A percentile compares a stretch with the other conserved stretches of the same genome.
These are phyloP conservation scores for Florisuga fusca DNA, from an alignment of 2,797 vertebrate genomes.

Conservation along the genomic window DNA sequence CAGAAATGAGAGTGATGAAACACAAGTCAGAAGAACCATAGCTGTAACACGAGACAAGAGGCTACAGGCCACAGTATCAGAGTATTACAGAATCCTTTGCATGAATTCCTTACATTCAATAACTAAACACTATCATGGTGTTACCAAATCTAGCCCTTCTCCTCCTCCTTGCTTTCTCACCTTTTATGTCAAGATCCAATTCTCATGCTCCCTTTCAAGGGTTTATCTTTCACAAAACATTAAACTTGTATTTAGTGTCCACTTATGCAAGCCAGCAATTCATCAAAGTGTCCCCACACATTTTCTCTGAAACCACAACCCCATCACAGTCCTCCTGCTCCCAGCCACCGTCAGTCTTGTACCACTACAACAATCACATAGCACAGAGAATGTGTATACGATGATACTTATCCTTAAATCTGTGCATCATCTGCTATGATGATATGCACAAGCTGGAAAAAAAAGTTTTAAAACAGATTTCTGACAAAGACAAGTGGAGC, in stretches of 20 bases:
- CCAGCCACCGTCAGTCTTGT: not conserved
- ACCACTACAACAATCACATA: not conserved
- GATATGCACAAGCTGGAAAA: not conserved
- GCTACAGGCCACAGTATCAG: not conserved
- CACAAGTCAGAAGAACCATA: not conserved
- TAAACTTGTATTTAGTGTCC: not conserved
- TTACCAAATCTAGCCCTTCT: too few species aligned
- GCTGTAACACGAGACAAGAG: not conserved
- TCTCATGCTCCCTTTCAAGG: not conserved
- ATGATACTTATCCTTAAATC: not conserved
- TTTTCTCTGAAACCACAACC: not conserved
- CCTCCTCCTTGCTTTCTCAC: not conserved
- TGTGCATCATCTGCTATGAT: not conserved
- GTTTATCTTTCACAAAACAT: not conserved
- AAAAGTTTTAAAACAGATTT: not conserved
- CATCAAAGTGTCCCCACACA: not conserved
- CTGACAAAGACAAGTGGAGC: not conserved
- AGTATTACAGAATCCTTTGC: not conserved
- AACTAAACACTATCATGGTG: accelerated
- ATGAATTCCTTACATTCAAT: not conserved
- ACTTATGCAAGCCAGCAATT: not conserved
- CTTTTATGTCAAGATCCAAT: not conserved
- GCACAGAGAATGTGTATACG: not conserved
- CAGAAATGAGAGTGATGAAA: not conserved
- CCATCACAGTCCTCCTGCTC: not conserved